Percentiles rank a stretch among this genome's conserved stretches.
These are phyloP conservation scores for Ceyx cyanopectus DNA, from an alignment of 2,113 vertebrate genomes.

Conservation along the genomic window DNA sequence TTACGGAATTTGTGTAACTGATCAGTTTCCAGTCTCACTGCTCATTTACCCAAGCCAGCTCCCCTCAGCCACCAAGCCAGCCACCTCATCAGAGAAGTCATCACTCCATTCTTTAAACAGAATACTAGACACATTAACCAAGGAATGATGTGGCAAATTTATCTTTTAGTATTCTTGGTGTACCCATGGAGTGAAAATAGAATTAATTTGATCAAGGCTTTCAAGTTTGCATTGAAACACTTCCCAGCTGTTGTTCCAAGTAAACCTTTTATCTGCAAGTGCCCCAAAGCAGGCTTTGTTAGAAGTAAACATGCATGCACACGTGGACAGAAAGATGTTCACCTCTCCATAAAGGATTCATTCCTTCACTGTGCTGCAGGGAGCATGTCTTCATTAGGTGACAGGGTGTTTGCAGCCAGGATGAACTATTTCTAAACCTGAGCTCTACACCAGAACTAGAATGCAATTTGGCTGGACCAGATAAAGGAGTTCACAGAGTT, in stretches of 20 bases:
- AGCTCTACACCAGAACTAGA: not conserved
- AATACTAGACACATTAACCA: not conserved
- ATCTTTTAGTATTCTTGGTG: not conserved
- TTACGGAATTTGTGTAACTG: not conserved
- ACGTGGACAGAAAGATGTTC: not conserved
- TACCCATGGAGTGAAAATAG: not conserved
- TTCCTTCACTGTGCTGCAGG: not conserved
- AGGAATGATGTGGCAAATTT: not conserved
- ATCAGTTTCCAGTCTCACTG: not conserved
- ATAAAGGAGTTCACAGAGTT: not conserved
- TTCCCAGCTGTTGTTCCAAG: not conserved
- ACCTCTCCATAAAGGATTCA: not conserved
- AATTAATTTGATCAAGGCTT: not conserved
- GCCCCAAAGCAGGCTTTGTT: not conserved
- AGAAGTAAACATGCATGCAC: not conserved
- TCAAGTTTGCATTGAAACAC: not conserved
- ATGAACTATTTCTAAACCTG: not conserved
- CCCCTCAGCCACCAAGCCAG: not conserved
- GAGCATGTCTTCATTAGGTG: not conserved
- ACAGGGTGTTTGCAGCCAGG: not conserved
- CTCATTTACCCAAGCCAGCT: not conserved
- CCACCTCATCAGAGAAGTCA: not conserved
- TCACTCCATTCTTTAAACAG: not conserved
- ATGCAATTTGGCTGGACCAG: not conserved
- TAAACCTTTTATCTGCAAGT: not conserved